These are phyloP conservation scores for Brevimyrus niger DNA, from an alignment of 2,113 vertebrate species.

Conservation along the genomic window DNA sequence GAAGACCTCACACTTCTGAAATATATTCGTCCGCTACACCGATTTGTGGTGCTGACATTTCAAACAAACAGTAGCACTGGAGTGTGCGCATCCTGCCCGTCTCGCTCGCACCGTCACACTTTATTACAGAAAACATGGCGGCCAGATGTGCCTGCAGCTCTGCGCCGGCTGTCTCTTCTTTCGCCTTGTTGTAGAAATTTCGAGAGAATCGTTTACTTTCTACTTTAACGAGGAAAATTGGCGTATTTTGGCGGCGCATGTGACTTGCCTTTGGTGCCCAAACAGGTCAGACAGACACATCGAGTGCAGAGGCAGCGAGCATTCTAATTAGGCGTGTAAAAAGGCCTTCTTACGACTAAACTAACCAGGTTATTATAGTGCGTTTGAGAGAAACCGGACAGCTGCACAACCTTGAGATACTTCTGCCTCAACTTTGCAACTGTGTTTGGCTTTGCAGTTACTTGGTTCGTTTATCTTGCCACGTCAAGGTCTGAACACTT, in stretches of 20 bases:
- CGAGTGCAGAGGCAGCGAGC: not conserved
- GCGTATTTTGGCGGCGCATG: not conserved
- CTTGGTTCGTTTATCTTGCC: not conserved
- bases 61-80: not conserved
- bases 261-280: not conserved
- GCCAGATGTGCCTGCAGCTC: not conserved
- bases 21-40: not conserved
- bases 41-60: not conserved
- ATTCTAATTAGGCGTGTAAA: not conserved
- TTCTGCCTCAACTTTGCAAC: not conserved
- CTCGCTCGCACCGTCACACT: not conserved
- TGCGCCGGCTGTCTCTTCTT: not conserved
- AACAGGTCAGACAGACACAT: not conserved
- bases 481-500: not conserved
- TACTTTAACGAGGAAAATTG: not conserved
- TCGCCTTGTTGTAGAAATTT: not conserved
- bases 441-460: not conserved
- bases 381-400: not conserved
- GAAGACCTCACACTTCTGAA: not conserved
- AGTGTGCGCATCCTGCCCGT: not conserved
- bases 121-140: not conserved
- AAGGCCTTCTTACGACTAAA: conserved; percentile 17
- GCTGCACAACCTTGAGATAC: not conserved
- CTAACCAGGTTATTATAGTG: not conserved
- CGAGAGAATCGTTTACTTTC: not conserved